These are phyloP conservation scores for Benthochromis sp. DNA, from an alignment of 2,113 vertebrate species.

Conservation along the genomic window DNA sequence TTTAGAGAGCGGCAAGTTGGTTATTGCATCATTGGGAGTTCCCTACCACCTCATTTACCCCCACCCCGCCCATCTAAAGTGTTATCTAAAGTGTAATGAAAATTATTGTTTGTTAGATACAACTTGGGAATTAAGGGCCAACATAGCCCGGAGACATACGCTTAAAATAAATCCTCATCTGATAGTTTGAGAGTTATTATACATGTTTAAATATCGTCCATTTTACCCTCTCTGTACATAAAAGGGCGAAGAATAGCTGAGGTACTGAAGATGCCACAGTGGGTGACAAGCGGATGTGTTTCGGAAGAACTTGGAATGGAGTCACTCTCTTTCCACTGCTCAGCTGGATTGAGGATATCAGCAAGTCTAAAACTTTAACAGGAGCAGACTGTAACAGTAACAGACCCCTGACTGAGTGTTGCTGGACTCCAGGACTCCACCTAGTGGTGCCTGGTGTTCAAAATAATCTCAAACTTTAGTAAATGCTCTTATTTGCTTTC, in stretches of 20 bases:
- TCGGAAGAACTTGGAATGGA: background rate
- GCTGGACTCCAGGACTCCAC: background rate
- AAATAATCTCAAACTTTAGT: background rate
- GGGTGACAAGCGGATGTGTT: background rate
- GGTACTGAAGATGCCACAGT: background rate
- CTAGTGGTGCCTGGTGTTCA: background rate
- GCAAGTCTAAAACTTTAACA: background rate
- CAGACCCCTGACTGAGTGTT: background rate
- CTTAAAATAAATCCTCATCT: background rate
- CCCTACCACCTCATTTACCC: background rate
- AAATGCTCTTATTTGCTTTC: background rate
- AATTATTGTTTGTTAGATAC: background rate
- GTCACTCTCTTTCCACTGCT: background rate
- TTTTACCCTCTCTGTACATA: background rate
- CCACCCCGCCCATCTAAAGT: background rate
- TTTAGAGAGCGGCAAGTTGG: background rate
- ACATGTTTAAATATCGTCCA: background rate
- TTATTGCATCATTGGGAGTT: background rate
- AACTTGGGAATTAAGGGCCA: background rate
- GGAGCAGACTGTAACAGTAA: background rate
- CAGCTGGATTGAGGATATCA: background rate
- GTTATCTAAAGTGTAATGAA: background rate
- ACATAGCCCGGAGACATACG: accelerated
- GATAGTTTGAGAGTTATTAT: background rate
- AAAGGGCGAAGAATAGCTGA: background rate